phyloP scores from a whole-genome alignment of 2,113 vertebrate genomes.

The Illadopsis cleaveri region DNA sequence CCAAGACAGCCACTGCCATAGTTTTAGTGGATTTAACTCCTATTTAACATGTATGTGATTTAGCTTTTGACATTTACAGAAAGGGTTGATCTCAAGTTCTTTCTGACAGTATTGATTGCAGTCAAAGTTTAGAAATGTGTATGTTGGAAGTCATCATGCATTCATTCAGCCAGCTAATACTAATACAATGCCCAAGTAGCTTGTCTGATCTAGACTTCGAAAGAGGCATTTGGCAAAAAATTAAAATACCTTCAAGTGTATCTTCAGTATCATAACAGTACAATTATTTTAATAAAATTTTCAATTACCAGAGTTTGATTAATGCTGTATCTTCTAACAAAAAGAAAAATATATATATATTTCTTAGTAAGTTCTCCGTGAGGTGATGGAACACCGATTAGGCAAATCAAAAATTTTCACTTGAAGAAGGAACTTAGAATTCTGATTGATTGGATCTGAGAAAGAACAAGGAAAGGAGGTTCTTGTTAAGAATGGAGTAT shows the following conservation, averaged over 20 bases:
- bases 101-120: not conserved
- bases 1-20: not conserved
- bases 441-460: not conserved
- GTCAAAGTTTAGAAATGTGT: not conserved
- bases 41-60: not conserved
- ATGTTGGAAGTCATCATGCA: not conserved
- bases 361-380: not conserved
- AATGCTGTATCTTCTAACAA: not conserved
- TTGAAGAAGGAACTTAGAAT: not conserved
- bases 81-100: not conserved
- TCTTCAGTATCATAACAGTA: not conserved
- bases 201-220: not conserved
- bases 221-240: not conserved
- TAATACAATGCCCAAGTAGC: not conserved
- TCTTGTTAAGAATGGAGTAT: not conserved
- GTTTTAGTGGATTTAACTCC: not conserved
- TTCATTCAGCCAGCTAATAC: not conserved
- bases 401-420: not conserved
- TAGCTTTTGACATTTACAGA: conserved; percentile 3
- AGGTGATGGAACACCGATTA: not conserved
- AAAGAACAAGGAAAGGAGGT: not conserved
- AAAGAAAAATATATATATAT: not conserved
- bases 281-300: not conserved
- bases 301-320: not conserved
- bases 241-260: not conserved